Conservation (phyloP, 2,797 vertebrate species). For the Chelmon rostratus region DNA sequence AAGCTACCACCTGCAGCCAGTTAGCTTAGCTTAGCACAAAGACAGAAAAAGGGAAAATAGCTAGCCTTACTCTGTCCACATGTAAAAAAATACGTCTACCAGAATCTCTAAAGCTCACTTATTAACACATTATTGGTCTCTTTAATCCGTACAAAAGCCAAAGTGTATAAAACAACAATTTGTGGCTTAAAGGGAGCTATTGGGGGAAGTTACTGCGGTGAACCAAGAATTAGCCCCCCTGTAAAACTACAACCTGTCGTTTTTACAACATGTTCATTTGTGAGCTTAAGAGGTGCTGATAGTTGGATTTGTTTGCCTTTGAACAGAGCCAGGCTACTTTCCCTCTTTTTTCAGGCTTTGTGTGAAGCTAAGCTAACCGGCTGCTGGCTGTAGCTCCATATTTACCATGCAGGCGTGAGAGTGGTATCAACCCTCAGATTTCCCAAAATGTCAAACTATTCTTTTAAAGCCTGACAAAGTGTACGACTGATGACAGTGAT, state of each 20-base stretch:
- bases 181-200: not conserved
- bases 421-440: no score
- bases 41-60: no score
- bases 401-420: no score
- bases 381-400: no score
- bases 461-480: slow-evolving; percentile 18
- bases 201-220: not conserved
- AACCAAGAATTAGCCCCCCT: not conserved
- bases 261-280: not conserved
- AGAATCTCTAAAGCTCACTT: not conserved
- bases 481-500: slow-evolving; percentile 2
- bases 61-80: not conserved
- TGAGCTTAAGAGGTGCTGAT: not conserved
- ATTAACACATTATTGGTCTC: not conserved
- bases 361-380: not conserved
- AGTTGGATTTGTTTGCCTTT: not conserved
- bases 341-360: not conserved
- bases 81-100: not conserved
- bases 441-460: not conserved
- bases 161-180: not conserved
- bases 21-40: not conserved
- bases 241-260: not conserved
- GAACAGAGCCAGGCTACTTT: not conserved
- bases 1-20: not conserved
- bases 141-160: not conserved